Evolutionary conservation across 2,797 vertebrate genomes (phyloP), one percentile per base, ranked within the genome.

Genomic region (Pseudochaenichthys georgianus): DNA sequence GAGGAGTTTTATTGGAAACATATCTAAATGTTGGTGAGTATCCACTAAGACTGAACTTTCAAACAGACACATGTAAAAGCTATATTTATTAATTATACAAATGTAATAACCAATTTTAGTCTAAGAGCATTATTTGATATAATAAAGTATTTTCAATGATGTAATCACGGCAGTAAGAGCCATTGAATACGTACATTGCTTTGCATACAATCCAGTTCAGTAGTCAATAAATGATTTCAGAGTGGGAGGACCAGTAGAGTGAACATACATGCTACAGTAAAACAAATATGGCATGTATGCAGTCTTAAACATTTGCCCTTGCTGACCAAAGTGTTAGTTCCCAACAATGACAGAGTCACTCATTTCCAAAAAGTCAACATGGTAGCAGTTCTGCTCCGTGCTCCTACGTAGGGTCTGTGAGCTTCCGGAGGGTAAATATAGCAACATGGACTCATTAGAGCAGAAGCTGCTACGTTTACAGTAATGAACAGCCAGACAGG

Each of bases 291-390:
- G 34, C 23, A 1, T 8, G 9, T 3, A n/a, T 43, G 43, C 43
- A 45, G 3, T 28, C 13, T 5, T 42, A 9, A 8, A 12, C 5
- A 11, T 42, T 38, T 59, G 77, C 75, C 71, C 54, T 65, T 64
- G 60, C 51, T 70, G 68, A 76, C 69, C 51, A 0, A 66, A 59
- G 54, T 43, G 81, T 87, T 84, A 75, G 77, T 76, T 70, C 64
- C 75, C 67, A 80, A 80, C 83, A 77, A 64, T 73, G 57, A 82
- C 38, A 67, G 17, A 79, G 91, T 87, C 76, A 90, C 89, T 87
- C 58, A 90, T 93, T 89, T 73, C 70, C 76, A 23, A 50, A 81
- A 67, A 61, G 83, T 76, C 69, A 86, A 83, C 86, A 76, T 3
- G 15, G 66, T 3, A 28, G 23, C 54, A 31, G 45, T 60, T 71